Evolutionary conservation across 2,113 vertebrate genomes (phyloP), one percentile per base, ranked within the genome.

Genomic region (Tupaia tana): DNA sequence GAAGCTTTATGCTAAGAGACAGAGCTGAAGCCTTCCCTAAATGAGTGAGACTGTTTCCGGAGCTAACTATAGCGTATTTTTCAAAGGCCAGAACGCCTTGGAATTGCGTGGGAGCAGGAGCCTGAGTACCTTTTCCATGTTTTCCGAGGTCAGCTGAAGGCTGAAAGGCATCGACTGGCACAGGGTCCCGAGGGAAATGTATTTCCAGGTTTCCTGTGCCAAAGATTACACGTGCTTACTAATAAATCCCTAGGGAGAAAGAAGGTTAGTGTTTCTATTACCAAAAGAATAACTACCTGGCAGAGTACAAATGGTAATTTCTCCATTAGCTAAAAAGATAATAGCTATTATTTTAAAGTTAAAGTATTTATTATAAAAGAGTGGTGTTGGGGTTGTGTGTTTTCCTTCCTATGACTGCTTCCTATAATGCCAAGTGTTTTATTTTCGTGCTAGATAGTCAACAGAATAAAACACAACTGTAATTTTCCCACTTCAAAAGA

Each of bases 291-390:
- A 97, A 96, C 93, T 96, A 85, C 89, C 91, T 25, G 43, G 90
- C 58, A 58, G 95, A 95, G 66, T 93, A 96, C 75, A 95, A 93
- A 92, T 52, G 92, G 58, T 73, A 91, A 96, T 91, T 98, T 98
- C 78, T 87, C 66, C 82, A 91, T 89, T 95, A 89, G 74, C 92
- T 89, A 75, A 75, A 61, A 94, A 69, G 92, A 97, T 83, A 95
- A 91, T 66, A 59, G 95, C 78, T 93, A 75, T 94, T 97, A 93
- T 96, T 97, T 98, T 96, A 78, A 97, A 97, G 78, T 78, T 95
- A 78, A 77, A 78, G 84, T 84, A 91, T 97, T 94, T 95, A 95
- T 94, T 92, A 95, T 78, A 90, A 67, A 94, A 92, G 77, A 82
- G 63, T 24, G 31, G 93, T 20, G 58, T 71, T 92, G 66, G 89